phyloP scores from a whole-genome alignment of 2,113 vertebrate genomes.

The Pleuronectes platessa region DNA sequence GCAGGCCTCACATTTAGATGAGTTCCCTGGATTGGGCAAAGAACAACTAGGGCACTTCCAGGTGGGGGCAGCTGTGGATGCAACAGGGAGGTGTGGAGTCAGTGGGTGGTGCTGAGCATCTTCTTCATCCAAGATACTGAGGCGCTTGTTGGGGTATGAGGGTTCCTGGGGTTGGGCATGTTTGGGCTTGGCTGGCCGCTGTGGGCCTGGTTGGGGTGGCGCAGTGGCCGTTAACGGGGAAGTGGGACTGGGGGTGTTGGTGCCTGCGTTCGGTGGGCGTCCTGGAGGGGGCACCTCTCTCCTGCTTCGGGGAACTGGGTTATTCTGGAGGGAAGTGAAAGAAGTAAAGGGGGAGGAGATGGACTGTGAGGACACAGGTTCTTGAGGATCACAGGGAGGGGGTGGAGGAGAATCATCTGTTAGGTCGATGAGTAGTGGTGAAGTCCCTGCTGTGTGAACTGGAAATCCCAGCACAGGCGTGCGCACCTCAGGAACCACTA shows the following conservation, averaged over 20 bases:
- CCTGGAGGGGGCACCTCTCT: constrained; percentile 91
- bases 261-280: constrained; percentile 73
- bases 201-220: constrained; percentile 71
- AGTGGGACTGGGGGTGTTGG: constrained; percentile 74
- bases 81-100: constrained; percentile 42
- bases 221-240: constrained; percentile 72
- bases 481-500: constrained; percentile 94
- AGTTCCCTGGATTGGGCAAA: constrained; percentile 60
- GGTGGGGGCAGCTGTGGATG: constrained; percentile 62
- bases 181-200: constrained; percentile 75
- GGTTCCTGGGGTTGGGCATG: constrained; percentile 80
- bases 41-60: constrained; percentile 90
- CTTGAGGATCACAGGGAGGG: constrained; percentile 78
- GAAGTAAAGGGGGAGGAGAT: constrained; percentile 80
- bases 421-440: constrained; percentile 78
- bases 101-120: constrained; percentile 65
- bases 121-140: constrained; percentile 92
- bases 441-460: constrained; percentile 73
- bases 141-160: constrained; percentile 86
- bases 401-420: constrained; percentile 81
- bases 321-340: constrained; percentile 92
- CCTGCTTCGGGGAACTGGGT: constrained; percentile 93
- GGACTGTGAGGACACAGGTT: constrained; percentile 71
- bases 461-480: constrained; percentile 88
- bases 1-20: constrained; percentile 84